Evolutionary conservation across 2,797 vertebrate species (phyloP).

Genomic region (Coreius guichenoti): DNA sequence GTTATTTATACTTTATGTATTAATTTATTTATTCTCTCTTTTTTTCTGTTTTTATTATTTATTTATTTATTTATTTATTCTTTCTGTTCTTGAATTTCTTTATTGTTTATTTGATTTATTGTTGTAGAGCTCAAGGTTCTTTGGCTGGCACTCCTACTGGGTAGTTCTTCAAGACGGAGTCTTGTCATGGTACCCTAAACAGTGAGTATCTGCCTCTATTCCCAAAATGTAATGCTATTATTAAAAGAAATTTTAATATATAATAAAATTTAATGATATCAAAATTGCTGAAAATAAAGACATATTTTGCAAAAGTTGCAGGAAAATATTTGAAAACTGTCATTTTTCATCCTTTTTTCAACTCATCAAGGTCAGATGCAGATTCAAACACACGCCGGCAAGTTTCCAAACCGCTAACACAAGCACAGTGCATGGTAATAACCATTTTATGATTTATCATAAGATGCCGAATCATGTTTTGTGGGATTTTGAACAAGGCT

Average conservation of each 20-base stretch:
- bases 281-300: neutral
- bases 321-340: neutral
- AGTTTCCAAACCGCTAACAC: slow-evolving; percentile 92
- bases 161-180: slow-evolving; percentile 92
- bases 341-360: neutral
- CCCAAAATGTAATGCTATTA: neutral
- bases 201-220: slow-evolving; percentile 78
- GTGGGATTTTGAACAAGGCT: neutral
- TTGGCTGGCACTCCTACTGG: slow-evolving; percentile 93
- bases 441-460: neutral
- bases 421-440: slow-evolving; percentile 90
- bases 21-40: too few relatives aligned
- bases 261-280: neutral
- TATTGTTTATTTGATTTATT: slow-evolving; percentile 16
- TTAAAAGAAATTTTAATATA: neutral
- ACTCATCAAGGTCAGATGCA: slow-evolving; percentile 83
- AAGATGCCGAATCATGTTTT: neutral
- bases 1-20: too few relatives aligned
- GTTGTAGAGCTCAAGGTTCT: slow-evolving; percentile 90
- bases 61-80: neutral
- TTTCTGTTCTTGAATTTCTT: neutral
- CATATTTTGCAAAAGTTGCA: neutral
- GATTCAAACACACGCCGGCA: slow-evolving; percentile 82
- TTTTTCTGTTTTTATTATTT: neutral
- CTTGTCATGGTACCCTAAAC: slow-evolving; percentile 95